A percentile compares a stretch with the other conserved stretches of the same genome.
Evolutionary conservation across 2,797 vertebrate genomes (phyloP).

Genomic region (Nyctibius grandis): DNA sequence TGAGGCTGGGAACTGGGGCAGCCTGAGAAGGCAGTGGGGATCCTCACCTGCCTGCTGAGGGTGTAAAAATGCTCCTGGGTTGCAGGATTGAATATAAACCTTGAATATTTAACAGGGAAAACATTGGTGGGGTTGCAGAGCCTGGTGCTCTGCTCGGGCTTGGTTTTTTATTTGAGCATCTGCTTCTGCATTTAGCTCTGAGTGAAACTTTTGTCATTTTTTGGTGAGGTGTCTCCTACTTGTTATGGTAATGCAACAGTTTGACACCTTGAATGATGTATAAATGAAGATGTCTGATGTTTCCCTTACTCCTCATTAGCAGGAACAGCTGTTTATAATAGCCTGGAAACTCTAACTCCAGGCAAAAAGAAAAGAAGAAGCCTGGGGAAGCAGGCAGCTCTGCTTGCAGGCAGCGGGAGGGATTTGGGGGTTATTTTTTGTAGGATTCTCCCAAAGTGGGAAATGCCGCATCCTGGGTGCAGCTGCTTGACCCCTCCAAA

Average conservation of each 20-base stretch:
- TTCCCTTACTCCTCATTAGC: not conserved
- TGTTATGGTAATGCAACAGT: conserved; percentile 23
- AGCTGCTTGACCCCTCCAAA: not conserved
- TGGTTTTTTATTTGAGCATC: not conserved
- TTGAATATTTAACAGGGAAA: not conserved
- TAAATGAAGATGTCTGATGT: conserved; percentile 25
- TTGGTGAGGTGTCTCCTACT: not conserved
- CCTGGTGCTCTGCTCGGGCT: not conserved
- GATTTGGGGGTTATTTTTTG: not conserved
- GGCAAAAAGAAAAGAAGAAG: not conserved
- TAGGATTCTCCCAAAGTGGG: not conserved
- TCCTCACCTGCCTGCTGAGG: not conserved
- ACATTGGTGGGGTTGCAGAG: not conserved
- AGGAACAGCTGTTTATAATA: not conserved
- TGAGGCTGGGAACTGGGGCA: not conserved
- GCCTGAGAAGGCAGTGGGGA: not conserved
- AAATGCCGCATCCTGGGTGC: not conserved
- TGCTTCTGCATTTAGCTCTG: not conserved
- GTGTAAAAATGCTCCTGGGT: not conserved
- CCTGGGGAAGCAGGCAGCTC: not conserved
- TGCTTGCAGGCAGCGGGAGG: not conserved
- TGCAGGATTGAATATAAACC: no score
- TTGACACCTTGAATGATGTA: conserved; percentile 5
- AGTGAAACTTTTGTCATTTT: not conserved
- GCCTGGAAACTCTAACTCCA: not conserved